Base-by-base conservation (phyloP, 2,113 vertebrate species). In the Malaclemys terrapin region DNA sequence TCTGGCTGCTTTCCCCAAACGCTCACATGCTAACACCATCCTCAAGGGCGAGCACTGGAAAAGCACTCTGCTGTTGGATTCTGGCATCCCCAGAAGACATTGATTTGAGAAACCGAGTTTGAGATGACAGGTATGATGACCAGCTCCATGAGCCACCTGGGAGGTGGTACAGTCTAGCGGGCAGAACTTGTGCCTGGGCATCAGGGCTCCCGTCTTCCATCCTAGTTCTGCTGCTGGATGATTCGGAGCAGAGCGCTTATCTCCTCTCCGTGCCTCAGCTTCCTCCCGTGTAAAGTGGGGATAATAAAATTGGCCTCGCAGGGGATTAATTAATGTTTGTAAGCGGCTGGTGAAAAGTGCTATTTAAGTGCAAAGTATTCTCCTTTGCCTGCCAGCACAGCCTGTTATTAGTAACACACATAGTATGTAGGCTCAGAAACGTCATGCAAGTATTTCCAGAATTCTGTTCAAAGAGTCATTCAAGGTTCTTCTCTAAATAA, bases 311-410 rank as follows among this genome's bases (percentile, higher is more conserved):
- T 49, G 65, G 62, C 14, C 65, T 69, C 8, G 1, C n/a, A 42
- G 35, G 62, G 35, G 24, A 38, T 27, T 53, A 11, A 72, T 53
- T 52, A 42, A 42, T 17, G 25, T 42, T 82, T 57, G 38, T 5
- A 16, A 31, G 49, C 8, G 49, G 65, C 84, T n/a, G 57, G 25
- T 88, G 86, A 10, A 6, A 92, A 56, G 27, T 72, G 27, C 79
- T 89, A 0, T 35, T n/a, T 76, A 84, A 72, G 31, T 50, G 16
- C 42, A 0, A 0, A 82, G 82, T 0, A 0, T 52, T 83, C 5
- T 25, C 90, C 89, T 89, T 88, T n/a, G 85, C 35, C 3, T n/a
- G 85, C 35, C 3, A 0, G 38, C 9, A 50, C 95, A 84, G 89
- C 0, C 75, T 78, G 22, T 78, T 6, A 94, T 84, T 90, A 85